Conservation (phyloP, 2,888 invertebrate genomes). For the Rambutsinella grinnellia region DNA sequence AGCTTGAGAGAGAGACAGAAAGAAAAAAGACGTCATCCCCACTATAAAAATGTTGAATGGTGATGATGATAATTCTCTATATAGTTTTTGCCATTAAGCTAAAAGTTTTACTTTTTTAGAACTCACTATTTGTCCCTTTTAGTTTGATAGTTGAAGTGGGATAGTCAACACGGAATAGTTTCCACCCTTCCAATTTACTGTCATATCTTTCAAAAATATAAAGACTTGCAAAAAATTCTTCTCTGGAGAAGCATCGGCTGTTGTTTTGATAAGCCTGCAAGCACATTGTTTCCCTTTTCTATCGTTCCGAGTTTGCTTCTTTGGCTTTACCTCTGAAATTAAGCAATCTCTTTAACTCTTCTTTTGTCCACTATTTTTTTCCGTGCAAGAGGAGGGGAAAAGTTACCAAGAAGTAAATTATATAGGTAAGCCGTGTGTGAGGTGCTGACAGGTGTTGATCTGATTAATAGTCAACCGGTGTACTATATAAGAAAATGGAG, state of each 20-base stretch:
- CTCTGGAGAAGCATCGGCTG: not conserved
- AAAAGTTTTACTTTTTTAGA: conserved; percentile 40
- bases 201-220: not conserved
- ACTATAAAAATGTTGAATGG: conserved; percentile 11
- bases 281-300: not conserved
- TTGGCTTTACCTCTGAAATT: not conserved
- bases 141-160: conserved; percentile 16
- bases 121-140: conserved; percentile 21
- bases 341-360: not conserved
- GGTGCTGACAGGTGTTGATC: not conserved
- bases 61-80: conserved; percentile 1
- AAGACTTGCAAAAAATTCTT: not conserved
- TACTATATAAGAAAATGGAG: not conserved
- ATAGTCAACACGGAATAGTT: conserved; percentile 22
- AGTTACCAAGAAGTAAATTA: not conserved
- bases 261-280: not conserved
- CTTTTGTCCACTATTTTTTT: not conserved
- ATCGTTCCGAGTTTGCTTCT: no score
- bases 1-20: not conserved
- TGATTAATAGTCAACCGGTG: not conserved
- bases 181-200: not conserved
- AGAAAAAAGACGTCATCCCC: conserved; percentile 11
- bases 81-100: conserved; percentile 24
- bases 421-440: not conserved
- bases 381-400: not conserved